Percentiles rank a stretch among this genome's conserved stretches.
Conservation (phyloP, 2,797 vertebrate species). For the Intellagama lesueurii region DNA sequence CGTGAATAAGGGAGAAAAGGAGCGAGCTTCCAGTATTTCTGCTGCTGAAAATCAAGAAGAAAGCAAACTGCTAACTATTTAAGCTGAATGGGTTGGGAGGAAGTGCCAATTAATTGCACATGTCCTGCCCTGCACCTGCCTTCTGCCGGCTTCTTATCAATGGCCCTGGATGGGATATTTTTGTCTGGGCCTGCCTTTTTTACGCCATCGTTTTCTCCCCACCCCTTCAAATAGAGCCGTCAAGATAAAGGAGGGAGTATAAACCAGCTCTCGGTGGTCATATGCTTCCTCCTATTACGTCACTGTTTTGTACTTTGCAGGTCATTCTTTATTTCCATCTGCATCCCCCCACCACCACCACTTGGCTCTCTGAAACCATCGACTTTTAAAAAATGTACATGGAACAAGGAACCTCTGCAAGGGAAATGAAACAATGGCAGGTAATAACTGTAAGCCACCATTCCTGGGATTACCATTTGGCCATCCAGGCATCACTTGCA, state of each 20-base stretch:
- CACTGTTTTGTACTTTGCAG: neutral
- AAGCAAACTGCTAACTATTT: too few relatives aligned
- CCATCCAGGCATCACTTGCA: neutral
- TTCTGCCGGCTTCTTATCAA: neutral
- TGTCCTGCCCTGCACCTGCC: neutral
- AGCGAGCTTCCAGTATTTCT: neutral
- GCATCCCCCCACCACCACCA: neutral
- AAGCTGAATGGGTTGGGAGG: too few relatives aligned
- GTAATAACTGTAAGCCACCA: too few relatives aligned
- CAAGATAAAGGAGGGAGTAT: neutral
- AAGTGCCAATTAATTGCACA: neutral
- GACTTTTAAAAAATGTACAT: neutral
- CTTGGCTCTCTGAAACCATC: neutral
- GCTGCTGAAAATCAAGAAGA: neutral
- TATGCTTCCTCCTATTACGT: neutral
- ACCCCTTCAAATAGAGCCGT: neutral
- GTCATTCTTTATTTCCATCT: neutral
- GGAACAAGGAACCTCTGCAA: neutral
- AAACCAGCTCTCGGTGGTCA: neutral
- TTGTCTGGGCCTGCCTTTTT: neutral
- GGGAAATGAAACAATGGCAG: neutral
- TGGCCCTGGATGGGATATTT: neutral
- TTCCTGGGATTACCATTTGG: neutral
- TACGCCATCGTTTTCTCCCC: neutral
- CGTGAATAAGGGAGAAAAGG: neutral